Evolutionary conservation across 2,113 vertebrate genomes (phyloP), one percentile per base, ranked within the genome.

Genomic region (Marmota monax): DNA sequence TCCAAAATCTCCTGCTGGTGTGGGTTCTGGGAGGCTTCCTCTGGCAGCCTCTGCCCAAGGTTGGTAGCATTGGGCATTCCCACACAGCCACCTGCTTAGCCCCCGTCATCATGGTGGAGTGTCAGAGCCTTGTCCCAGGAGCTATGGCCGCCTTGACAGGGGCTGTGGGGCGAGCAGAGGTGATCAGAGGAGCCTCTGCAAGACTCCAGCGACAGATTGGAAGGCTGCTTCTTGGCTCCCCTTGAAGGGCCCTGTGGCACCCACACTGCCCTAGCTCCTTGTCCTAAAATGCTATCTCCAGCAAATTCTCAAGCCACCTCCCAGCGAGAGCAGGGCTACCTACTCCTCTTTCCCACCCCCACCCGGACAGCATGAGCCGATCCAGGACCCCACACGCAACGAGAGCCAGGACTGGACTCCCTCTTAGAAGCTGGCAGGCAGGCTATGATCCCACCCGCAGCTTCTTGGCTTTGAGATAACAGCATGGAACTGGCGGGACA

Each of bases 51-150:
- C 69, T 10, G 63, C 22, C 37, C n/a, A 29, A 42, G 37, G 73
- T 16, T 20, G 53, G 51, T 29, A n/a, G 23, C 45, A 4, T 14
- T 1, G 4, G 74, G 74, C 67, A 20, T 5, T 61, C 42, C 65
- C 53, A 22, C 13, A 2, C 4, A 20, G 6, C 69, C 20, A 11
- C 8, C 27, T 7, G 73, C 23, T 1, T 37, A 67, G 53, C 25
- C 18, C 34, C 4, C 0, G 1, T 4, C 69, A 1, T 1, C 1
- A 23, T 2, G 17, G 56, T 7, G 20, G 63, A 39, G 1, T 39
- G 56, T 13, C 45, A 34, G 37, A 82, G 9, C 18, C n/a, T 11
- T 6, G 37, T 14, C 4, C 25, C 48, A 4, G 39, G 51, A 25
- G 39, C 61, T 45, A 7, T 3, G 3, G 84, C 86, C 32, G 51